Evolutionary conservation across 2,888 invertebrate species (phyloP).

Genomic region (Dilophus febrilis): DNA sequence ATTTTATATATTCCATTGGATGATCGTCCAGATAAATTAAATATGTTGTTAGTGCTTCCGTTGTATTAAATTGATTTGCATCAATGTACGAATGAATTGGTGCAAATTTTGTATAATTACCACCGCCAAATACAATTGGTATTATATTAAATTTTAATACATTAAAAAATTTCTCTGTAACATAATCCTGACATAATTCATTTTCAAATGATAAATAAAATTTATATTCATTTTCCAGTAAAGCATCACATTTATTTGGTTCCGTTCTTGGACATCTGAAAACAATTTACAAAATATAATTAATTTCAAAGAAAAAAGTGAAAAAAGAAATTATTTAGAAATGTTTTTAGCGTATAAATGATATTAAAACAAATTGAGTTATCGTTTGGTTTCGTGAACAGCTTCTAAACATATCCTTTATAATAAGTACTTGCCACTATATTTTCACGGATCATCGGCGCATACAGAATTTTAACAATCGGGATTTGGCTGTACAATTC

Average conservation of each 20-base stretch:
- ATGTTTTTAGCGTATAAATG: no score
- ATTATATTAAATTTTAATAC: slow-evolving; percentile 30
- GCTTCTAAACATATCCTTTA: no score
- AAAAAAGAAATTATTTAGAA: no score
- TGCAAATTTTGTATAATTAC: slow-evolving; percentile 38
- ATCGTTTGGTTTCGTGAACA: no score
- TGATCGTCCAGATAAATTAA: slow-evolving; percentile 29
- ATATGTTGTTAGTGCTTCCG: slow-evolving; percentile 38
- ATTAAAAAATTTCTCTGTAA: slow-evolving; percentile 41
- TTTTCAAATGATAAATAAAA: slow-evolving; percentile 54
- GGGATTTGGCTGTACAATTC: slow-evolving; percentile 19
- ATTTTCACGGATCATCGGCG: no score
- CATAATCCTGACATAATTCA: slow-evolving; percentile 49
- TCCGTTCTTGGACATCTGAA: no score
- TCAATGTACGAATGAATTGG: slow-evolving; percentile 47
- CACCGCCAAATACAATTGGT: slow-evolving; percentile 51
- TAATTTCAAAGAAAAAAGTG: no score
- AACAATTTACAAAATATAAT: no score
- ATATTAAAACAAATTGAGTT: no score
- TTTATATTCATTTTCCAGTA: slow-evolving; percentile 38
- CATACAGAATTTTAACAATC: no score
- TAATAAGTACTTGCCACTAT: no score
- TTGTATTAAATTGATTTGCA: slow-evolving; percentile 40
- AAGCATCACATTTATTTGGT: slow-evolving; percentile 27
- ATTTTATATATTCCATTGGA: slow-evolving; percentile 40